Conservation (phyloP, 2,113 vertebrate species). For the Pelobates fuscus region DNA sequence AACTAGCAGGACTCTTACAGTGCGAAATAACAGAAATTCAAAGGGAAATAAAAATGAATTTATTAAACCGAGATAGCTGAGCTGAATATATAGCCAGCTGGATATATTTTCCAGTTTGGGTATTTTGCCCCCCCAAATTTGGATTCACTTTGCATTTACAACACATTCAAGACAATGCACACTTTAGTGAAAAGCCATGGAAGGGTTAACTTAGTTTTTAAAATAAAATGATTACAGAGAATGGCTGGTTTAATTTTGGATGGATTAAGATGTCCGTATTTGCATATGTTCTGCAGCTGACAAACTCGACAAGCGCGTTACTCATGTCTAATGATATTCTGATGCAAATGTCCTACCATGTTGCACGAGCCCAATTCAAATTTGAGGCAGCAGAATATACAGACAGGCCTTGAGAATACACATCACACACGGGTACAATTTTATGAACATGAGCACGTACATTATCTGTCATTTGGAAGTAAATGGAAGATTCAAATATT, state of each 20-base stretch:
- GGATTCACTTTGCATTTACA: too few relatives aligned
- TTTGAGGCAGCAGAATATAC: not conserved
- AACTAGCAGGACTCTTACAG: too few relatives aligned
- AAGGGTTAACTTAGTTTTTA: too few relatives aligned
- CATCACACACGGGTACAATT: not conserved
- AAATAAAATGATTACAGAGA: too few relatives aligned
- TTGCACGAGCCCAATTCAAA: not conserved
- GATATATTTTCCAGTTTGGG: too few relatives aligned
- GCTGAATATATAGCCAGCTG: too few relatives aligned
- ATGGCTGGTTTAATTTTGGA: not conserved
- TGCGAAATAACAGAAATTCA: too few relatives aligned
- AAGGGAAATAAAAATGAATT: too few relatives aligned
- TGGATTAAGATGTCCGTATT: not conserved
- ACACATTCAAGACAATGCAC: too few relatives aligned
- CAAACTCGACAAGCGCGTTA: not conserved
- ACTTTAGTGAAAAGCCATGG: too few relatives aligned
- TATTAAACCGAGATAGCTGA: too few relatives aligned
- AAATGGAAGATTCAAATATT: not conserved
- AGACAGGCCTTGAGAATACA: not conserved
- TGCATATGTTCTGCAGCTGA: slow-evolving; percentile 10
- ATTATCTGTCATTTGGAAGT: not conserved
- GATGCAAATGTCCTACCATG: not conserved
- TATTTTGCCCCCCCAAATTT: too few relatives aligned
- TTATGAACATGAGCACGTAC: not conserved
- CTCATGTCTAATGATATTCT: slow-evolving; percentile 8